Percentiles rank a stretch among this genome's conserved stretches.
Conservation (phyloP, 2,113 vertebrate species). For the Coturnix japonica region DNA sequence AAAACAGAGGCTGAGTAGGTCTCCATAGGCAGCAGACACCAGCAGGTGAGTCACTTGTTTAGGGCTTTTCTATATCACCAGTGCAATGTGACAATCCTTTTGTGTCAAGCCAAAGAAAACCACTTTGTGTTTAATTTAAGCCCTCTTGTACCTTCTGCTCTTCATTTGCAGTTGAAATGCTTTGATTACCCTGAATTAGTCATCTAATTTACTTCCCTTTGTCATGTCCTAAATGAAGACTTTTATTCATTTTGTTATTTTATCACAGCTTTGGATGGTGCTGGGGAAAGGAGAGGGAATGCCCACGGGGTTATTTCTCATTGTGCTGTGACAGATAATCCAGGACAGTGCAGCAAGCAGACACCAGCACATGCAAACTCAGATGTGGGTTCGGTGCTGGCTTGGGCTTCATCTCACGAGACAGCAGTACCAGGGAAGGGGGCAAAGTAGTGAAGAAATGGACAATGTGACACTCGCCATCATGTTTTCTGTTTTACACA, state of each 20-base stretch:
- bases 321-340: not conserved
- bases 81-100: not conserved
- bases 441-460: not conserved
- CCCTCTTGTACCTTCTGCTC: not conserved
- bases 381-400: rapidly evolving
- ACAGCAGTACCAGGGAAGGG: not conserved
- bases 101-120: not conserved
- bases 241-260: not conserved
- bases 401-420: not conserved
- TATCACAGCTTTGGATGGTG: not conserved
- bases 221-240: not conserved
- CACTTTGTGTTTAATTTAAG: not conserved
- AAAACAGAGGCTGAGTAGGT: not conserved
- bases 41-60: not conserved
- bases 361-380: not conserved
- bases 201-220: not conserved
- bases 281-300: not conserved
- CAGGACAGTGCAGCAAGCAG: not conserved
- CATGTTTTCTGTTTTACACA: not conserved
- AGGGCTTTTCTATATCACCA: not conserved
- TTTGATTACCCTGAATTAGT: not conserved
- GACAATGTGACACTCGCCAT: not conserved
- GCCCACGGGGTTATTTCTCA: rapidly evolving
- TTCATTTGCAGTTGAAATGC: not conserved
- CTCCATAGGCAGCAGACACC: not conserved